phyloP scores from a whole-genome alignment of 1,140 invertebrate species.

The Gonatopus flavifemur region DNA sequence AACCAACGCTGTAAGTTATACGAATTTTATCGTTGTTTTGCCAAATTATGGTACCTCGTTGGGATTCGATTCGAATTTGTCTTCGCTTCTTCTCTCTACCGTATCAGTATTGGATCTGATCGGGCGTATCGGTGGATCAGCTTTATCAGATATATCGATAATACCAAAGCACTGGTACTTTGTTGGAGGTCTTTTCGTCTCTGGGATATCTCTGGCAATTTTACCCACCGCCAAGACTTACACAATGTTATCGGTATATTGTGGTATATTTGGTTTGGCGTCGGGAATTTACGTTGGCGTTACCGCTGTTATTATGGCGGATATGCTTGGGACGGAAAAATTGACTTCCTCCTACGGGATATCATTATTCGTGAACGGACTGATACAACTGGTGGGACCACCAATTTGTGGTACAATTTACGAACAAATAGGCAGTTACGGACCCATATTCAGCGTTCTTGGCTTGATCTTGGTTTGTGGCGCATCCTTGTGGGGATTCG shows the following conservation, averaged over 20 bases:
- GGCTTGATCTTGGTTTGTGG: slow-evolving; percentile 75
- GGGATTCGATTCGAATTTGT: slow-evolving; percentile 68
- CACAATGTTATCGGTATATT: slow-evolving; percentile 64
- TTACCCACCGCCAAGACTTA: slow-evolving; percentile 66
- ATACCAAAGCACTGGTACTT: slow-evolving; percentile 82
- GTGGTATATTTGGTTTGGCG: slow-evolving; percentile 75
- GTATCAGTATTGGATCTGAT: slow-evolving; percentile 78
- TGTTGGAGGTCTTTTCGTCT: slow-evolving; percentile 73
- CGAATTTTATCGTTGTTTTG: slow-evolving; percentile 80
- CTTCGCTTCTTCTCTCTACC: slow-evolving; percentile 73
- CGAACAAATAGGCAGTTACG: slow-evolving; percentile 66
- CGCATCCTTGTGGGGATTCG: slow-evolving; percentile 70
- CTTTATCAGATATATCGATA: slow-evolving; percentile 71
- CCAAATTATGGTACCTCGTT: slow-evolving; percentile 72
- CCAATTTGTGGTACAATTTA: slow-evolving; percentile 74
- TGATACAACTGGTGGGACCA: slow-evolving; percentile 77
- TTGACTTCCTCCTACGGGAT: slow-evolving; percentile 83
- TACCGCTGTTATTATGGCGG: slow-evolving; percentile 82
- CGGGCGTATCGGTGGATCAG: slow-evolving; percentile 79
- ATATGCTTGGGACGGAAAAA: slow-evolving; percentile 80
- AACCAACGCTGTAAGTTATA: slow-evolving; percentile 82
- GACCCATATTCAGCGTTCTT: slow-evolving; percentile 70
- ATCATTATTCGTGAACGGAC: slow-evolving; percentile 79
- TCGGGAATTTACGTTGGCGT: slow-evolving; percentile 86
- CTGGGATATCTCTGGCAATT: slow-evolving; percentile 70